phyloP scores from a whole-genome alignment of 2,113 vertebrate species.

The Orycteropus afer region DNA sequence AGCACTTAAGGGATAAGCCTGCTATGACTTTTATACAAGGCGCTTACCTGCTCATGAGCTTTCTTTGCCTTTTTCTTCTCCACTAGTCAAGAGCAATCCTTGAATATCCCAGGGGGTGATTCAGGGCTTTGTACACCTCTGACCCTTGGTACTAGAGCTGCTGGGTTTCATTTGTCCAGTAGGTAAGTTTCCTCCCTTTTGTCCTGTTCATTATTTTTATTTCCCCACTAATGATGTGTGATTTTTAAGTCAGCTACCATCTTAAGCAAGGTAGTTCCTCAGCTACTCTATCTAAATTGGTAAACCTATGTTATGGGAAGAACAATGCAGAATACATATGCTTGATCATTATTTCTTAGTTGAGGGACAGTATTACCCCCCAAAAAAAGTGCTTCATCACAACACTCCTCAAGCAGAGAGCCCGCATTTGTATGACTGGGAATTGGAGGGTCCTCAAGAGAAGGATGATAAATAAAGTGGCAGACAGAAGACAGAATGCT shows the following conservation, averaged over 20 bases:
- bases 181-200: background rate
- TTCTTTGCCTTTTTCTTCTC: background rate
- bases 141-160: background rate
- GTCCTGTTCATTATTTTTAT: background rate
- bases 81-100: background rate
- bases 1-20: too few species aligned
- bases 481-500: constrained; percentile 72
- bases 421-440: constrained; percentile 19
- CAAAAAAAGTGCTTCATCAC: background rate
- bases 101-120: too few species aligned
- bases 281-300: background rate
- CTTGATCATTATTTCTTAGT: background rate
- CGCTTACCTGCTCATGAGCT: background rate
- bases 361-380: background rate
- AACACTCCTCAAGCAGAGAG: background rate
- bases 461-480: constrained; percentile 78
- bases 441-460: constrained; percentile 46
- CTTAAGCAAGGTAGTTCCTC: background rate
- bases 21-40: background rate
- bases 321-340: background rate
- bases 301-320: background rate
- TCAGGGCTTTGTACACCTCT: background rate
- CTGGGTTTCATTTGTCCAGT: background rate
- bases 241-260: background rate
- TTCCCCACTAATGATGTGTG: background rate